Percentiles rank a stretch among this genome's conserved stretches.
Conservation (phyloP, 2,888 invertebrate species). For the Argyra leucocephala region DNA sequence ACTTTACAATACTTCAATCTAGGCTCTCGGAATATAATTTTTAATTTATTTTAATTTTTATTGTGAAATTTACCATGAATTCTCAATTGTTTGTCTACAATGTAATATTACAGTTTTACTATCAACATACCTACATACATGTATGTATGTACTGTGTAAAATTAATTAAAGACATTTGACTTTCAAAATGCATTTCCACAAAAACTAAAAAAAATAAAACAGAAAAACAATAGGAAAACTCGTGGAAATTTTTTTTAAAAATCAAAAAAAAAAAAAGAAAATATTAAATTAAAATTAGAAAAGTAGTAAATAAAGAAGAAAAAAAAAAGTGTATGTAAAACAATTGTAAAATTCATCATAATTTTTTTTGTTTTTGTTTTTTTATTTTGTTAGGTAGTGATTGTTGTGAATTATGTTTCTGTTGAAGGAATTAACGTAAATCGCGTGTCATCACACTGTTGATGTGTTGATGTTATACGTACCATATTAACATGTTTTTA, state of each 20-base stretch:
- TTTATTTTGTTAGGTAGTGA: too few relatives aligned
- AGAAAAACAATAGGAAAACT: not conserved
- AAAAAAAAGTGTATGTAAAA: not conserved
- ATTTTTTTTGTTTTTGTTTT: not conserved
- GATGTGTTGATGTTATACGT: too few relatives aligned
- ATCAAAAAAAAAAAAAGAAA: not conserved
- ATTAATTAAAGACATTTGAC: not conserved
- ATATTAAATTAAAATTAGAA: not conserved
- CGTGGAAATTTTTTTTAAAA: conserved; percentile 1
- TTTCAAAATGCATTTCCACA: not conserved
- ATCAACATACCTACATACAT: too few relatives aligned
- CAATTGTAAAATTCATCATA: conserved; percentile 5
- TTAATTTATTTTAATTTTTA: too few relatives aligned
- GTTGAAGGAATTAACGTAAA: not conserved
- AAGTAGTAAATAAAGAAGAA: not conserved
- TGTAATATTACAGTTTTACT: too few relatives aligned
- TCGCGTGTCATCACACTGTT: not conserved
- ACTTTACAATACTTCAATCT: too few relatives aligned
- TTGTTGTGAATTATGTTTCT: not conserved
- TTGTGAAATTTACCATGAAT: too few relatives aligned
- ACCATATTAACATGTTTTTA: too few relatives aligned
- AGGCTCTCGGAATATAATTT: too few relatives aligned
- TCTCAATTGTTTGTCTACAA: too few relatives aligned
- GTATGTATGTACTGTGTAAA: too few relatives aligned
- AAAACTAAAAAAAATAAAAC: too few relatives aligned